Base-by-base conservation (phyloP, 2,888 invertebrate species). In the Erynnis tages region DNA sequence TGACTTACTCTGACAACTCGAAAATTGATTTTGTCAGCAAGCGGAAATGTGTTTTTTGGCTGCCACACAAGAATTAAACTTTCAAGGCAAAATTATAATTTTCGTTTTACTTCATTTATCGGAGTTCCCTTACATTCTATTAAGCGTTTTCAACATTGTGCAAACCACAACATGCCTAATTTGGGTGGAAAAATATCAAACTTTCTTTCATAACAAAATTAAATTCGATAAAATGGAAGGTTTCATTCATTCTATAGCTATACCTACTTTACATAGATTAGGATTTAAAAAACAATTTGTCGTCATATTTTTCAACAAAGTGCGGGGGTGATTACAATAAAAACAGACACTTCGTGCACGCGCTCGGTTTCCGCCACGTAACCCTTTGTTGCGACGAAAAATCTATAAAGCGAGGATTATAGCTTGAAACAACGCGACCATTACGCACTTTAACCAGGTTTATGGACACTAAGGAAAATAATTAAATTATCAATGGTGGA, bases 341-440 rank as follows among this genome's bases (percentile, higher is more conserved):
- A 17, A 27, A 25, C 21, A 13, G 17, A 21, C 23, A 37, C 21
- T 35, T 32, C 11, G 21, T 38, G 21, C 21, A 38, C 13, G 35
- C 11, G 11, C 19, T 38, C 14, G 21, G 17, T 27, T 17, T 21
- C 13, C 6, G 8, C 27, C 16, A 29, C 25, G 14, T 7, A 38
- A 41, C 25, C 17, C 23, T 11, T 35, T 23, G 16, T 40, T 38
- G 41, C 32, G 41, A 13, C 25, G 11, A 23, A 48, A 49, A 41
- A 34, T 34, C 49, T 17, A 49, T 49, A 49, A 49, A 50, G 14
- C 25, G 8, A n/a, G 38, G 49, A 41, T 34, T 34, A 49, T 10
- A 17, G 40, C 25, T 32, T n/a, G 10, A 23, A 16, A 27, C 17
- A 32, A 25, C 40, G 32, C 45, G 19, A 37, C 27, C 14, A 16